Conservation (phyloP, 1,140 invertebrate genomes). For the Ceratina australensis region DNA sequence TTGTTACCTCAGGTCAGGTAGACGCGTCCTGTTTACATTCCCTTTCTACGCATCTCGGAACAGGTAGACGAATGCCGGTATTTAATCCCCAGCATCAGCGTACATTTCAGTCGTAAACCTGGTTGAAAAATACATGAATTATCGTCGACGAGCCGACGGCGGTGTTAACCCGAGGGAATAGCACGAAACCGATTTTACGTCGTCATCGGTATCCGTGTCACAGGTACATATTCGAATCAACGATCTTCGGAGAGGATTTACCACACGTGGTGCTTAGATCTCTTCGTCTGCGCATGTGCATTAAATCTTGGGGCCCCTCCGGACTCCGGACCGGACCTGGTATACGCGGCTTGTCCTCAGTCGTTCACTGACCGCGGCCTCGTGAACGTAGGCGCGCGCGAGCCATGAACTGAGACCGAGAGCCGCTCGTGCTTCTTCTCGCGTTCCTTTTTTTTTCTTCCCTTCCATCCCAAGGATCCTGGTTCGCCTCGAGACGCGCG, state of each 20-base stretch:
- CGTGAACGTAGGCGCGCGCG: constrained; percentile 62
- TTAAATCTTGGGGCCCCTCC: not conserved
- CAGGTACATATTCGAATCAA: constrained; percentile 32
- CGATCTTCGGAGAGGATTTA: constrained; percentile 12
- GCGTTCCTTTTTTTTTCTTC: constrained; percentile 41
- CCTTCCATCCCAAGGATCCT: not conserved
- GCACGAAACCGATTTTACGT: constrained; percentile 4
- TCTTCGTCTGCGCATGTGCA: constrained; percentile 2
- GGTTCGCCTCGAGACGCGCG: not conserved
- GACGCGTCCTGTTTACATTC: constrained; percentile 17
- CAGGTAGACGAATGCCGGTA: constrained; percentile 2
- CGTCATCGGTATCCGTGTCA: constrained; percentile 4
- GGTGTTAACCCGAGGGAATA: not conserved
- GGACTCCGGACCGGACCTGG: constrained; percentile 10
- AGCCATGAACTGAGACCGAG: constrained; percentile 67
- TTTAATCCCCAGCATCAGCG: too few species aligned
- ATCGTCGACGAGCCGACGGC: not conserved
- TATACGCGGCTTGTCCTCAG: constrained; percentile 52
- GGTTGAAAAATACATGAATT: not conserved
- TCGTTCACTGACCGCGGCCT: constrained; percentile 76
- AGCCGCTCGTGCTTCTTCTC: constrained; percentile 34
- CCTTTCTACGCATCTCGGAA: not conserved
- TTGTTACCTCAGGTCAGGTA: constrained; percentile 21
- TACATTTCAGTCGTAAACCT: too few species aligned
- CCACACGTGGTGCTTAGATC: constrained; percentile 44